These are phyloP conservation scores for Eupeodes luniger DNA, from an alignment of 2,888 invertebrate genomes.

Conservation along the genomic window DNA sequence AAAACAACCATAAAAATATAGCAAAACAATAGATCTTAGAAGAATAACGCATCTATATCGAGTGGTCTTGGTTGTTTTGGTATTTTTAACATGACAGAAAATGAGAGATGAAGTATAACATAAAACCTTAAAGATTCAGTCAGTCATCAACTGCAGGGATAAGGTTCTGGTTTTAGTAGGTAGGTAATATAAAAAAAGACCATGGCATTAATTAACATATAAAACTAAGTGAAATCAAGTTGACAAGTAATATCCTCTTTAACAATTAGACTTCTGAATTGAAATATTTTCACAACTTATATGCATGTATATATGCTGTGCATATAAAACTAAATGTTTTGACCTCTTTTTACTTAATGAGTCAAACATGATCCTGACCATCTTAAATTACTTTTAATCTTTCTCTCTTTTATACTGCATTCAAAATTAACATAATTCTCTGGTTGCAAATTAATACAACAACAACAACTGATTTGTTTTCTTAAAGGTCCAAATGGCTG, in stretches of 20 bases:
- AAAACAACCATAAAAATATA: slow-evolving; percentile 2
- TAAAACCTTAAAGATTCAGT: no score
- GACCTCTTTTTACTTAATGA: slow-evolving; percentile 36
- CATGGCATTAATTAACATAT: no score
- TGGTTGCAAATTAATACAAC: slow-evolving; percentile 40
- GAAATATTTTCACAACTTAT: no score
- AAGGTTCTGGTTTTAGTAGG: neutral
- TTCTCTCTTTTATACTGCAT: neutral
- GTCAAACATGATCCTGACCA: slow-evolving; percentile 35
- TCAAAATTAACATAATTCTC: slow-evolving; percentile 33
- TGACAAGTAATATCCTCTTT: no score
- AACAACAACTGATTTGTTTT: slow-evolving; percentile 72
- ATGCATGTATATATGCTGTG: no score
- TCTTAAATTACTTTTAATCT: slow-evolving; percentile 50
- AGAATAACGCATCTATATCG: neutral
- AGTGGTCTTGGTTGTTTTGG: neutral
- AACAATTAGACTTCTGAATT: no score
- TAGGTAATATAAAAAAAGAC: no score
- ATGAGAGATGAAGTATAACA: neutral
- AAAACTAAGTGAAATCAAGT: no score
- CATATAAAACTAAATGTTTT: neutral
- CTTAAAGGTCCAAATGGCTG: slow-evolving; percentile 96
- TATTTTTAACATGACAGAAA: neutral
- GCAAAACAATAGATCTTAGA: neutral
- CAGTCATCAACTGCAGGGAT: neutral